A percentile compares a stretch with the other conserved stretches of the same genome.
Evolutionary conservation across 1,140 invertebrate species (phyloP).

Genomic region (Zaprionus camerounensis): DNA sequence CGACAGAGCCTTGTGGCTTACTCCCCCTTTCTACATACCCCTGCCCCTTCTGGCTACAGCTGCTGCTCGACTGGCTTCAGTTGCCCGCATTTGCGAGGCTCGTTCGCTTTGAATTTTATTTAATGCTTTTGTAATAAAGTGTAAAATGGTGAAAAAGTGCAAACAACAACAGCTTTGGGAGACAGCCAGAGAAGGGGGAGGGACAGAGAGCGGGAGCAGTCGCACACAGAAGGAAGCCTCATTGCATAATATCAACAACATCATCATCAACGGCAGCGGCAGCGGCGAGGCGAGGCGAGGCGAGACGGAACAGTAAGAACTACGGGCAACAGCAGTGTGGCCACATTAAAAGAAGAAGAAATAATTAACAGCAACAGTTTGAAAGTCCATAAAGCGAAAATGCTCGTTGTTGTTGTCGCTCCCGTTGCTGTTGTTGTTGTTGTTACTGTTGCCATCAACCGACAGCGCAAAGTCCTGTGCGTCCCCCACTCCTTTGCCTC

Average conservation of each 20-base stretch:
- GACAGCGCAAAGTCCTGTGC: constrained; percentile 1
- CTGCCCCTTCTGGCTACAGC: neutral
- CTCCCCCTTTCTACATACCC: neutral
- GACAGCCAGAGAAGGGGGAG: constrained; percentile 7
- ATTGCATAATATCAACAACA: constrained; percentile 75
- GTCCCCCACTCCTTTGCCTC: neutral
- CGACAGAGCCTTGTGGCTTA: constrained; percentile 4
- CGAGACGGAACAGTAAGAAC: constrained; percentile 58
- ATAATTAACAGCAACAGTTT: constrained; percentile 83
- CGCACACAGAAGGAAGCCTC: constrained; percentile 25
- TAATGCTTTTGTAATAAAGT: constrained; percentile 83
- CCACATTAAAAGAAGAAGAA: constrained; percentile 82
- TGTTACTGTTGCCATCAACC: constrained; percentile 7
- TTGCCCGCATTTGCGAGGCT: constrained; percentile 58
- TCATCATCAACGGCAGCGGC: constrained; percentile 52
- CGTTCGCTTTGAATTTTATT: constrained; percentile 83
- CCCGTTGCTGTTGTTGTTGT: constrained; percentile 17
- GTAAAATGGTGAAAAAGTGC: constrained; percentile 81
- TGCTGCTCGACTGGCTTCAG: constrained; percentile 6
- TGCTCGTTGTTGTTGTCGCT: constrained; percentile 44
- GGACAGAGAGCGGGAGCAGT: neutral
- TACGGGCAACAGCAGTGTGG: constrained; percentile 65
- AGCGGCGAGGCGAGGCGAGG: constrained; percentile 1
- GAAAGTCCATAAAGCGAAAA: constrained; percentile 83
- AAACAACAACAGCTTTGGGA: constrained; percentile 70